Base-by-base conservation (phyloP, 2,888 invertebrate species). In the Leucania comma region DNA sequence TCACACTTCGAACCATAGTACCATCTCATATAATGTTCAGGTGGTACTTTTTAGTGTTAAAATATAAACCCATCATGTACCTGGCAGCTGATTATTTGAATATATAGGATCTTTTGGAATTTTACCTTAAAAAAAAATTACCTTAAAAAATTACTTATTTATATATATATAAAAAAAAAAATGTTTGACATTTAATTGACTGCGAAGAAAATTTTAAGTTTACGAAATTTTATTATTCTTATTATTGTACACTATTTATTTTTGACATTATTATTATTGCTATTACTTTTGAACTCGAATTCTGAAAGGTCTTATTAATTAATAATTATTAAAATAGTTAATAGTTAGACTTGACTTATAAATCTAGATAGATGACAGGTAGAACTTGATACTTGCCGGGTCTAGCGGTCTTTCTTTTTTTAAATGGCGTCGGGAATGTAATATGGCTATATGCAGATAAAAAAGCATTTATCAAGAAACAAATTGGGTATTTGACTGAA, bases 251-350 rank as follows among this genome's bases (percentile, higher is more conserved):
- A 35, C 38, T 42, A 20, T 20, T 42, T 42, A 38, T n/a, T 58
- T 63, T 32, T 66, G 66, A 66, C 59, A 51, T 78, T 78, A 78
- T 78, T 35, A 29, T 72, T 42, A 70, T 3, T 12, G n/a, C 3
- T 68, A 20, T 42, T 42, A 17, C 1, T 42, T 50, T 35, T 17
- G 5, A 46, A 72, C 73, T 75, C 74, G 74, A 75, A 75, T 75
- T 75, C 74, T 78, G 9, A 78, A 75, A 75, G 74, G 78, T 75
- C 78, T 75, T 75, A 78, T 75, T 60, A 57, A 32, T 22, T 22
- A 22, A 74, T 75, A 62, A 58, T 72, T 57, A 71, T n/a, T 50
- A 46, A 38, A 38, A 29, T 73, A 73, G 58, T 59, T 59, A 10
- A 22, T 29, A 68, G 78, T 73, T 60, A 60, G 12, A 78, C 73